Evolutionary conservation across 2,888 invertebrate species (phyloP), one percentile per base, ranked within the genome.

Genomic region (Eupithecia tripunctaria): DNA sequence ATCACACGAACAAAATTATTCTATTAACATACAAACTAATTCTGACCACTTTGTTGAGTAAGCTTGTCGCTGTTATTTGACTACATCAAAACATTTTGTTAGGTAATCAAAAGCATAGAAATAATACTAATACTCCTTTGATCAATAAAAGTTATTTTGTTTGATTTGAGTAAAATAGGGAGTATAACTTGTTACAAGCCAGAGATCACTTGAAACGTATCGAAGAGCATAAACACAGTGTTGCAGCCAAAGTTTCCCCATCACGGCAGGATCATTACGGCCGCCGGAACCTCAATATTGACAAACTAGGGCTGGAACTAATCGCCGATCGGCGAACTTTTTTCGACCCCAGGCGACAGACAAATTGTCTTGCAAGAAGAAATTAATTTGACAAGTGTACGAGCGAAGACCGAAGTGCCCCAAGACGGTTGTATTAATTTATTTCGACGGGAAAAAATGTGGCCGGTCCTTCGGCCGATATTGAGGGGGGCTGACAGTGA

Each of bases 321-420:
- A 93, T 93, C 88, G 91, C 86, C 91, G 88, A 92, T 92, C 93
- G 91, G 86, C 79, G 81, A 86, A 89, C 86, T 91, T 94, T 94
- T 94, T 93, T 90, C 86, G 82, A 81, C 87, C 90, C 89, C 83
- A 85, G 85, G 86, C 88, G 83, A 80, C 88, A 91, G 93, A 94
- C 94, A 93, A 94, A 94, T 94, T 90, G 94, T 93, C 92, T 93
- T 91, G 89, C 89, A 87, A 91, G 91, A 89, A 91, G 90, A 93
- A 94, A 94, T 94, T 94, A 94, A 94, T 94, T 94, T 94, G 94
- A 94, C 94, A 93, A 93, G 91, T 91, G 85, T 84, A 84, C 84
- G 80, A 81, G 80, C 88, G 72, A 71, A 56, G 82, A 81, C 82
- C 87, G 70, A 70, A 72, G 72, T 75, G 87, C 88, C 91, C 90